Base-by-base conservation (phyloP, 2,888 invertebrate species). In the Agrotis segetum region DNA sequence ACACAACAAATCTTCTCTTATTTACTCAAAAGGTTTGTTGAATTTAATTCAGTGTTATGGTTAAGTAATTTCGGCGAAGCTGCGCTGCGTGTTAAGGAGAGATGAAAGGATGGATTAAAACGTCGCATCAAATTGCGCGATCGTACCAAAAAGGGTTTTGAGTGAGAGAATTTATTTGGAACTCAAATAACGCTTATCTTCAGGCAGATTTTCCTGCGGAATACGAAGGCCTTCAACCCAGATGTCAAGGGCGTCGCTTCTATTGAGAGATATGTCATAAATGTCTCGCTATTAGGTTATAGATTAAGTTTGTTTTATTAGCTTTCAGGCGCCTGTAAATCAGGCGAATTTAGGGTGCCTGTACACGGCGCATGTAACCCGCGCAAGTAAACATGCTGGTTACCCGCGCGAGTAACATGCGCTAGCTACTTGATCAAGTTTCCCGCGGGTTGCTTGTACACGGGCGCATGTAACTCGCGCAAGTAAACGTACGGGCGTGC, bases 81-180 rank as follows among this genome's bases (percentile, higher is more conserved):
- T 59, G 67, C 63, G 70, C 55, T 19, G 56, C 29, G 55, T 74
- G 70, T 75, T 78, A 49, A 73, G 50, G 14, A 52, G 62, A 71
- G 72, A 83, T 74, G 78, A 78, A 78, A 78, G 64, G 49, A 7
- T 60, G 64, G 75, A 79, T 81, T 81, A 82, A 69, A 69, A 68
- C 59, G 80, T 72, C 78, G 46, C 66, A 58, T 62, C 67, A 75
- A 81, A 75, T 81, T 79, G 69, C 73, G 68, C 49, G 66, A 66
- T 61, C 55, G 34, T 61, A 67, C 49, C 74, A 67, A 71, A 40
- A 80, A 61, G 60, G 67, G 56, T 58, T 77, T 65, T 65, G 46
- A 71, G 61, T 52, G 40, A 58, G 65, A 71, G 68, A 69, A 58
- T 69, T 82, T 72, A 71, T 71, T 46, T 61, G 17, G 49, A 71